These are phyloP conservation scores for Pogonognathellus flavescens DNA, from an alignment of 1,140 invertebrate species.

Conservation along the genomic window DNA sequence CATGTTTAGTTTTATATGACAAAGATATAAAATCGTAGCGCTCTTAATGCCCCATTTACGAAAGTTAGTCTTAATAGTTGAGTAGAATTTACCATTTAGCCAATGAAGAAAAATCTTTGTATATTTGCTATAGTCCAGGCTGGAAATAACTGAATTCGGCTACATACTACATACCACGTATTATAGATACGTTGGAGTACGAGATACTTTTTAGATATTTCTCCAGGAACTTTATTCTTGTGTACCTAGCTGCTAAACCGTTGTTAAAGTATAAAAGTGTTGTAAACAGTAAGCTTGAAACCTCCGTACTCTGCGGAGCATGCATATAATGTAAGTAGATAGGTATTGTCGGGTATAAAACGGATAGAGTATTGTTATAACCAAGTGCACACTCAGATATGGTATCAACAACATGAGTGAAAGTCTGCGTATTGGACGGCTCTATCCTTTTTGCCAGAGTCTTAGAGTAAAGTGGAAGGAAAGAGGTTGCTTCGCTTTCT, in stretches of 20 bases:
- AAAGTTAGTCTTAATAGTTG: not conserved
- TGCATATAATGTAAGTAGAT: too few species aligned
- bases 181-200: too few species aligned
- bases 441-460: not conserved
- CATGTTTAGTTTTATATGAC: not conserved
- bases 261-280: too few species aligned
- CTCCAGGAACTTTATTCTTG: too few species aligned
- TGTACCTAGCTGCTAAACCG: too few species aligned
- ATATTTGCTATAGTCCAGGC: not conserved
- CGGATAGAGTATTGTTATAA: not conserved
- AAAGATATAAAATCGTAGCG: too few species aligned
- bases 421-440: not conserved
- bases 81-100: not conserved
- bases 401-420: not conserved
- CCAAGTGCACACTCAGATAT: not conserved
- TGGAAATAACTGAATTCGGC: not conserved
- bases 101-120: not conserved
- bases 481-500: slow-evolving; percentile 13
- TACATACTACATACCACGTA: not conserved
- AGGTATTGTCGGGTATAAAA: too few species aligned
- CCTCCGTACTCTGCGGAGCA: too few species aligned
- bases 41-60: not conserved
- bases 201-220: too few species aligned
- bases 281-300: too few species aligned
- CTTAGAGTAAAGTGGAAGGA: not conserved